Evolutionary conservation across 1,140 invertebrate genomes (phyloP).

Genomic region (Heliconius nattereri): DNA sequence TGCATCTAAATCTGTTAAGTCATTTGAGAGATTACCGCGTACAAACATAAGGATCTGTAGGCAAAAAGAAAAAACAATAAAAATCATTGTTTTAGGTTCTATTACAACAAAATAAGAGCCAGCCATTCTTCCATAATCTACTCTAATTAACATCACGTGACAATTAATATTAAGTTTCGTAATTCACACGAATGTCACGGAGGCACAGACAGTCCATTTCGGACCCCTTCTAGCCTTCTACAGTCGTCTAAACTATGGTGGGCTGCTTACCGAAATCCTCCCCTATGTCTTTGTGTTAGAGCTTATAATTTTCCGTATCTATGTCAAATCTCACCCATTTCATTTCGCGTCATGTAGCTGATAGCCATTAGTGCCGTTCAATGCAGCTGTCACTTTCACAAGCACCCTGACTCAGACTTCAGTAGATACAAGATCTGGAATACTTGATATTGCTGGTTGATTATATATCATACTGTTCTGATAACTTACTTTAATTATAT

Average conservation of each 20-base stretch:
- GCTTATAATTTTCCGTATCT: conserved; percentile 22
- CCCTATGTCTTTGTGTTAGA: conserved; percentile 30
- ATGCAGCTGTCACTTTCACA: conserved; percentile 61
- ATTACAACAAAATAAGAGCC: neutral
- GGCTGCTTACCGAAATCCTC: conserved; percentile 6
- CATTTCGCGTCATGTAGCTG: conserved; percentile 46
- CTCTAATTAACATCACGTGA: conserved; percentile 16
- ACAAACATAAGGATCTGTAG: too few species aligned
- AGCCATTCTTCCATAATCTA: neutral
- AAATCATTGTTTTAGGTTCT: too few species aligned
- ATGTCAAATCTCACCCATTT: conserved; percentile 45
- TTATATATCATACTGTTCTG: neutral
- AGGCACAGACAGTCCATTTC: conserved; percentile 30
- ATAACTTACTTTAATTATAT: neutral
- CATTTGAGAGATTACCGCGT: too few species aligned
- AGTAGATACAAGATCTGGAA: conserved; percentile 39
- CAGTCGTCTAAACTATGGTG: conserved; percentile 13
- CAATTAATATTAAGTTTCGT: conserved; percentile 31
- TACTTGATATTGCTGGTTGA: neutral
- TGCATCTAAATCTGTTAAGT: too few species aligned
- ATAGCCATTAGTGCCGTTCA: conserved; percentile 53
- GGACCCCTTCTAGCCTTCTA: conserved; percentile 39
- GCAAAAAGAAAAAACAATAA: too few species aligned
- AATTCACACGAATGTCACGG: conserved; percentile 35
- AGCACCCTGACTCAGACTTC: conserved; percentile 45